Evolutionary conservation across 2,888 invertebrate genomes (phyloP).

Genomic region (Nemapogon koenigi): DNA sequence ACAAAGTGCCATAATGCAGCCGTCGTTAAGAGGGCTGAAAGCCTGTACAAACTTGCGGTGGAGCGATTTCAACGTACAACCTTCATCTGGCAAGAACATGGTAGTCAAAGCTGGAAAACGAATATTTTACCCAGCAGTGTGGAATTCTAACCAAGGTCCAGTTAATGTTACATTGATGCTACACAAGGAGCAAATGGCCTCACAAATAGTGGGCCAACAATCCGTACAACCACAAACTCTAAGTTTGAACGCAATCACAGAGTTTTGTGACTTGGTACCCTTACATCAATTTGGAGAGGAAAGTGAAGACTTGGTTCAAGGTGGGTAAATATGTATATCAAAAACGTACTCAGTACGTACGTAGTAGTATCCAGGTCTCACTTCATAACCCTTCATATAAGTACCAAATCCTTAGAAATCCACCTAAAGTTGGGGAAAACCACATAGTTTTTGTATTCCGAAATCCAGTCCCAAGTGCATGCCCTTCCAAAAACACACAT

Average conservation of each 20-base stretch:
- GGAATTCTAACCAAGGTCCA: constrained; percentile 69
- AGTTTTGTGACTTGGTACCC: constrained; percentile 82
- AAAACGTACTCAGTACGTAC: no score
- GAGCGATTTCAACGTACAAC: constrained; percentile 72
- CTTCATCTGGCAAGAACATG: constrained; percentile 39
- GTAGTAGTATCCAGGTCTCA: no score
- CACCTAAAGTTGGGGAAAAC: no score
- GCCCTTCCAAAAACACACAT: no score
- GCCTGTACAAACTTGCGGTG: constrained; percentile 75
- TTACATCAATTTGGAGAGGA: constrained; percentile 69
- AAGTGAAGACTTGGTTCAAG: constrained; percentile 72
- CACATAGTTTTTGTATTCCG: no score
- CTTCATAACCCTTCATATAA: no score
- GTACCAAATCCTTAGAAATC: no score
- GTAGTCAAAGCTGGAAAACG: constrained; percentile 71
- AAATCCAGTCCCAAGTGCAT: no score
- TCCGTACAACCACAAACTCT: constrained; percentile 68
- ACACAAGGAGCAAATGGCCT: constrained; percentile 68
- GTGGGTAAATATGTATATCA: constrained; percentile 41
- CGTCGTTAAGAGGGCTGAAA: constrained; percentile 74
- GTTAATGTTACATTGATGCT: constrained; percentile 73
- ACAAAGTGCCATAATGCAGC: constrained; percentile 72
- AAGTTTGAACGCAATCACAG: constrained; percentile 76
- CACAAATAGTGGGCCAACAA: constrained; percentile 68
- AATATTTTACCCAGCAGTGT: constrained; percentile 77